Conservation (phyloP, 2,888 invertebrate species). For the Drosophila mercatorum region DNA sequence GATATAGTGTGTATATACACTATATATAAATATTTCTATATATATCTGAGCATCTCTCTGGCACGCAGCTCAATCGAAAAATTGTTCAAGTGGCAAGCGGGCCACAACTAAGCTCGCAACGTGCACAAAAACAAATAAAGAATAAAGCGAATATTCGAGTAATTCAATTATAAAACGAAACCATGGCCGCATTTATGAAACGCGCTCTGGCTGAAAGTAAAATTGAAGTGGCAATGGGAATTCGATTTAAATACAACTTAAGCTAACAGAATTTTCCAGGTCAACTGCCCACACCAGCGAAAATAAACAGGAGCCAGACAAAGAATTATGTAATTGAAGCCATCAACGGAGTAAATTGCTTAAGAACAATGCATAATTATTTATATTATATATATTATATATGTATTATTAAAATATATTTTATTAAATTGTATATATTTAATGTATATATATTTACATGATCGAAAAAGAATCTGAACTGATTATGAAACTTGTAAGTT, state of each 20-base stretch:
- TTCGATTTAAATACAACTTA: slow-evolving; percentile 2
- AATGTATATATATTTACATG: no score
- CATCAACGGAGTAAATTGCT: background rate
- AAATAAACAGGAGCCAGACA: background rate
- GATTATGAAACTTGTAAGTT: no score
- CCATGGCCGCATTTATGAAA: slow-evolving; percentile 2
- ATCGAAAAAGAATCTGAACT: no score
- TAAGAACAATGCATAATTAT: background rate
- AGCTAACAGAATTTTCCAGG: background rate
- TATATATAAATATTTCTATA: background rate
- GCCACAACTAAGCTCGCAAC: slow-evolving; percentile 32
- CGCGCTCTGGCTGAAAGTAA: background rate
- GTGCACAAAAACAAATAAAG: slow-evolving; percentile 11
- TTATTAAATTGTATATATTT: no score
- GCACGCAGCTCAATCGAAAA: slow-evolving; percentile 57
- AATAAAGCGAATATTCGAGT: background rate
- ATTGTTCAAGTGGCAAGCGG: slow-evolving; percentile 48
- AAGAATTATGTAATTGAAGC: background rate
- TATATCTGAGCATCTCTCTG: slow-evolving; percentile 3
- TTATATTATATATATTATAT: background rate
- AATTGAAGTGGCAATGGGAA: slow-evolving; percentile 5
- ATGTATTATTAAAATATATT: background rate
- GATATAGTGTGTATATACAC: slow-evolving; percentile 8
- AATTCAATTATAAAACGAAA: slow-evolving; percentile 12
- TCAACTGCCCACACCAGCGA: background rate